Evolutionary conservation across 2,888 invertebrate species (phyloP).

Genomic region (Tenthredo notha): DNA sequence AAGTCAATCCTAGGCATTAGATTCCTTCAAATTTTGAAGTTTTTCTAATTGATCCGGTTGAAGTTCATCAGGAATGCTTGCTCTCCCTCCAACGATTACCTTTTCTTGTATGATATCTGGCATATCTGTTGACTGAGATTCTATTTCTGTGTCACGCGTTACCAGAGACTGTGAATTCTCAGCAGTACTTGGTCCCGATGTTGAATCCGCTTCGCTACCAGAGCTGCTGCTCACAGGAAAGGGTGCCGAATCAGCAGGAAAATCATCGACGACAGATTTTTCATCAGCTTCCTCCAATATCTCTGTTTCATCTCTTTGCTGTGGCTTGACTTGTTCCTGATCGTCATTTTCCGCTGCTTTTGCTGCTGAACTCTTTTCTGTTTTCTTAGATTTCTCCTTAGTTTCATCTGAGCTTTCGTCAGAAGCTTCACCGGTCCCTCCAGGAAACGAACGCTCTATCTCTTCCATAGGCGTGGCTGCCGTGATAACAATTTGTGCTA

Average conservation of each 20-base stretch:
- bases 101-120: slow-evolving; percentile 72
- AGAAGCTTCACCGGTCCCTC: slow-evolving; percentile 76
- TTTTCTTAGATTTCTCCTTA: slow-evolving; percentile 61
- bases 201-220: slow-evolving; percentile 83
- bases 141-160: slow-evolving; percentile 65
- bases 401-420: slow-evolving; percentile 61
- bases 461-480: slow-evolving; percentile 97
- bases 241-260: slow-evolving; percentile 82
- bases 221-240: slow-evolving; percentile 84
- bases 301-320: slow-evolving; percentile 64
- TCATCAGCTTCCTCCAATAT: slow-evolving; percentile 74
- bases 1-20: slow-evolving; percentile 87
- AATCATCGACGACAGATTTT: slow-evolving; percentile 79
- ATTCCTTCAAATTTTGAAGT: slow-evolving; percentile 93
- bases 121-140: slow-evolving; percentile 65
- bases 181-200: slow-evolving; percentile 83
- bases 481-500: slow-evolving; percentile 95
- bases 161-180: slow-evolving; percentile 82
- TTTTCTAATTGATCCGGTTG: slow-evolving; percentile 93
- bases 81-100: slow-evolving; percentile 86
- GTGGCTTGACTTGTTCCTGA: slow-evolving; percentile 54
- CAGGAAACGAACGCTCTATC: slow-evolving; percentile 89
- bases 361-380: slow-evolving; percentile 57
- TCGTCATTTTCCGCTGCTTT: slow-evolving; percentile 54
- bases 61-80: slow-evolving; percentile 93